Evolutionary conservation across 2,888 invertebrate genomes (phyloP).

Genomic region (Siphlonurus alternatus): DNA sequence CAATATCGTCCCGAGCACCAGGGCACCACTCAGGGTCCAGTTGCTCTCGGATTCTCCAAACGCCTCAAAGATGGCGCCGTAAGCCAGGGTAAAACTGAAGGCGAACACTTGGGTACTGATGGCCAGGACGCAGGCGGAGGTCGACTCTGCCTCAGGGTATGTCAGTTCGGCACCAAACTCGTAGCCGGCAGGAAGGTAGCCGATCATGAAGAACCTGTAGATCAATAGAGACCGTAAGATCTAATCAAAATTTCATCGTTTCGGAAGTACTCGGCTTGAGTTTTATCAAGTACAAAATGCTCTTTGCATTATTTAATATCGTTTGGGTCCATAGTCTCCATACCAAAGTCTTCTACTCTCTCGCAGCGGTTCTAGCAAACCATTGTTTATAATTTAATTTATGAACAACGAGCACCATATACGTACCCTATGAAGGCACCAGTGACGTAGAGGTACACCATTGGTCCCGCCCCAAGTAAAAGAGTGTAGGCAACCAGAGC

Average conservation of each 20-base stretch:
- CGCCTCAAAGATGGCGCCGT: constrained; percentile 36
- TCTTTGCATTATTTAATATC: too few species aligned
- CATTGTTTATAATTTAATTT: too few species aligned
- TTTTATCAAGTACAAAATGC: too few species aligned
- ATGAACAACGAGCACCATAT: too few species aligned
- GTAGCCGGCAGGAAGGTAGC: constrained; percentile 93
- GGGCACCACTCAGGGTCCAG: constrained; percentile 51
- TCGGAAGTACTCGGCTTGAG: too few species aligned
- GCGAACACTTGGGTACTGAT: constrained; percentile 65
- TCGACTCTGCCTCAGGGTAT: constrained; percentile 96
- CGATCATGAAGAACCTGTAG: constrained; percentile 96
- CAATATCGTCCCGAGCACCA: constrained; percentile 63
- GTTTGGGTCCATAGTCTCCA: too few species aligned
- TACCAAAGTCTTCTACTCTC: too few species aligned
- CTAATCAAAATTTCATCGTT: too few species aligned
- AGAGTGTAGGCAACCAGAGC: not conserved
- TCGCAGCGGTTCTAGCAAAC: too few species aligned
- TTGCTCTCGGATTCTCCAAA: constrained; percentile 69
- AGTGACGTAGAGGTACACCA: not conserved
- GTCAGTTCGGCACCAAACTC: constrained; percentile 96
- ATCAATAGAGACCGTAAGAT: constrained; percentile 1
- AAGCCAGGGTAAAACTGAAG: constrained; percentile 62
- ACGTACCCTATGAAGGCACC: not conserved
- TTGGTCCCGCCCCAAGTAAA: not conserved
- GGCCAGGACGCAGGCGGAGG: constrained; percentile 87